Conservation (phyloP, 1,140 invertebrate genomes). For the Plutomurus gul region DNA sequence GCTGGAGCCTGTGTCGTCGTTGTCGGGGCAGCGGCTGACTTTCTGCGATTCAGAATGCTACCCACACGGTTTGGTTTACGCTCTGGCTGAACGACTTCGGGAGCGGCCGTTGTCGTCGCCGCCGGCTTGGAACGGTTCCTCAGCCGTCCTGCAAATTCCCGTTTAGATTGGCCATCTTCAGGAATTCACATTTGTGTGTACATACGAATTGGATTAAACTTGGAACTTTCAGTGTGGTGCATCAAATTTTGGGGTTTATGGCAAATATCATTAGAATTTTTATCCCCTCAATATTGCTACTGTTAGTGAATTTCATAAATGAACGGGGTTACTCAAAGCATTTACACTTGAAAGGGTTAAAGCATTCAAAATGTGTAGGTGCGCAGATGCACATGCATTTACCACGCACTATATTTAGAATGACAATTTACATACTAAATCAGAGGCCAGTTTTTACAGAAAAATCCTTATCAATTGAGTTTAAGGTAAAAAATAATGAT, state of each 20-base stretch:
- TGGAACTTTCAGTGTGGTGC: not conserved
- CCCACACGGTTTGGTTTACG: conserved; percentile 46
- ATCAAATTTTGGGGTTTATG: not conserved
- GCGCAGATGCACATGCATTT: too few species aligned
- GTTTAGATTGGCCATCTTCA: conserved; percentile 19
- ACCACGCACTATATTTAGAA: too few species aligned
- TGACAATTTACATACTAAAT: too few species aligned
- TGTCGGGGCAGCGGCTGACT: not conserved
- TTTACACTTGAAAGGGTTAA: too few species aligned
- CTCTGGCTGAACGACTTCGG: not conserved
- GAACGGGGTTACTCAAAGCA: too few species aligned
- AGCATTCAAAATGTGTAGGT: too few species aligned
- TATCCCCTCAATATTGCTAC: too few species aligned
- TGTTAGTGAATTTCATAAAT: too few species aligned
- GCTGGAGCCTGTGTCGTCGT: conserved; percentile 24
- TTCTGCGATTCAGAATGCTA: conserved; percentile 51
- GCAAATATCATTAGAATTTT: too few species aligned
- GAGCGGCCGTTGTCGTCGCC: conserved; percentile 8
- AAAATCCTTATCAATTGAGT: too few species aligned
- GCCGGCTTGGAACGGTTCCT: conserved; percentile 43
- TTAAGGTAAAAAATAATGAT: too few species aligned
- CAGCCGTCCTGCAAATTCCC: conserved; percentile 43
- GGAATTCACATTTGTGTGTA: not conserved
- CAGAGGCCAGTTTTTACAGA: too few species aligned
- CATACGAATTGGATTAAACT: not conserved